Conservation (phyloP, 2,113 vertebrate genomes). For the Anhinga rufa region DNA sequence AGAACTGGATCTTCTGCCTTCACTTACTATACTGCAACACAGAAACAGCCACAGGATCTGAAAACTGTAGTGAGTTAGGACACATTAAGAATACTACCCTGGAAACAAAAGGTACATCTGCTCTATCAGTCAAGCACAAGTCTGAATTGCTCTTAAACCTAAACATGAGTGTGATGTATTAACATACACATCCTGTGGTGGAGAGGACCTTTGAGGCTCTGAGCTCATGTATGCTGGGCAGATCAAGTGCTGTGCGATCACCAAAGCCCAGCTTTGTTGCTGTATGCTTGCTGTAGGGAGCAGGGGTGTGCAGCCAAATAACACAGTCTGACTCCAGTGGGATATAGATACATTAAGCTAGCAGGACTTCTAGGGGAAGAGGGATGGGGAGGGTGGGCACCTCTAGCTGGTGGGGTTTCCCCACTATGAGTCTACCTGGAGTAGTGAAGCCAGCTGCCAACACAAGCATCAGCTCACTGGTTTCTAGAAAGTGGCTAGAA, state of each 20-base stretch:
- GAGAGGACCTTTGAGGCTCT: neutral
- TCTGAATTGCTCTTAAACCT: neutral
- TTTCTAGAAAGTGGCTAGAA: neutral
- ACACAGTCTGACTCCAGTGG: neutral
- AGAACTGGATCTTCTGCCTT: neutral
- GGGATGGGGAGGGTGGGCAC: neutral
- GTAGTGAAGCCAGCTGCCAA: neutral
- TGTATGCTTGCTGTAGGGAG: neutral
- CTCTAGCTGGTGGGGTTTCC: neutral
- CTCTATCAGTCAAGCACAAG: neutral
- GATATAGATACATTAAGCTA: neutral
- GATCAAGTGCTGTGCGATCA: rapidly evolving
- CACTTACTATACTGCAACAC: rapidly evolving
- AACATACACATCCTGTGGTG: neutral
- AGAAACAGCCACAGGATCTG: neutral
- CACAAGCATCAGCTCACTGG: neutral
- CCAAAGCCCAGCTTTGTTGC: neutral
- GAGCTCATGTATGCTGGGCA: neutral
- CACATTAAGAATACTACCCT: neutral
- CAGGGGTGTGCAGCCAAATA: neutral
- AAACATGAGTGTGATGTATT: rapidly evolving
- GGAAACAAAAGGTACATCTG: neutral
- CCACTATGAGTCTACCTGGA: neutral
- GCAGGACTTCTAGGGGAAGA: neutral
- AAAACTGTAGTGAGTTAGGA: neutral